Percentiles rank a stretch among this genome's conserved stretches.
These are phyloP conservation scores for Rhipidura dahli DNA, from an alignment of 2,113 vertebrate species.

Conservation along the genomic window DNA sequence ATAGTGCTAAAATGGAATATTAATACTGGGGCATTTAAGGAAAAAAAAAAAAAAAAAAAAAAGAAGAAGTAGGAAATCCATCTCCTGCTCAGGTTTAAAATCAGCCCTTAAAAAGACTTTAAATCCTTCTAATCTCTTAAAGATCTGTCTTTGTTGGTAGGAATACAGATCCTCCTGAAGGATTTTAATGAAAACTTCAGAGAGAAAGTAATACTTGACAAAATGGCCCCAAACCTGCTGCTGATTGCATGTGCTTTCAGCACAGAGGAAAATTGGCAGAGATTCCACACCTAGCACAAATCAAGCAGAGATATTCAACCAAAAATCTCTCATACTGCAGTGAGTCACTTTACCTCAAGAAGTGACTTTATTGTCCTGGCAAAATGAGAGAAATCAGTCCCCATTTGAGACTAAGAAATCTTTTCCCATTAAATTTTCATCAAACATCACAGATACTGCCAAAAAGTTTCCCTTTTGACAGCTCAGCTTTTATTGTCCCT, in stretches of 20 bases:
- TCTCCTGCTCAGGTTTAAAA: background rate
- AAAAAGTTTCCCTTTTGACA: background rate
- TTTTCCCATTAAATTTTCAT: background rate
- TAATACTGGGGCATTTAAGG: accelerated
- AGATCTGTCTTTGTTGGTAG: background rate
- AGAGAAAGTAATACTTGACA: background rate
- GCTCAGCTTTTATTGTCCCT: background rate
- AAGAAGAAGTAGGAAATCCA: background rate
- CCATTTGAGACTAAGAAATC: background rate
- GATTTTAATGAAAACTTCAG: background rate
- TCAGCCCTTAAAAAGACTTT: background rate
- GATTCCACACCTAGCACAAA: background rate
- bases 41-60: background rate
- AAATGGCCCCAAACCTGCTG: background rate
- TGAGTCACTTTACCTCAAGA: background rate
- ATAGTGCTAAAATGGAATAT: background rate
- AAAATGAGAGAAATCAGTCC: background rate
- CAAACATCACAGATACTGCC: background rate
- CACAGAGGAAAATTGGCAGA: background rate
- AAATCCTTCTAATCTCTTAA: background rate
- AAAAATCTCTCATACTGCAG: background rate
- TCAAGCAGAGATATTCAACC: background rate
- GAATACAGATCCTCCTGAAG: background rate
- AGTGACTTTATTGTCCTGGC: background rate
- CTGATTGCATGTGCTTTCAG: background rate